Conservation (phyloP, 2,888 invertebrate species). For the Thumatha senex region DNA sequence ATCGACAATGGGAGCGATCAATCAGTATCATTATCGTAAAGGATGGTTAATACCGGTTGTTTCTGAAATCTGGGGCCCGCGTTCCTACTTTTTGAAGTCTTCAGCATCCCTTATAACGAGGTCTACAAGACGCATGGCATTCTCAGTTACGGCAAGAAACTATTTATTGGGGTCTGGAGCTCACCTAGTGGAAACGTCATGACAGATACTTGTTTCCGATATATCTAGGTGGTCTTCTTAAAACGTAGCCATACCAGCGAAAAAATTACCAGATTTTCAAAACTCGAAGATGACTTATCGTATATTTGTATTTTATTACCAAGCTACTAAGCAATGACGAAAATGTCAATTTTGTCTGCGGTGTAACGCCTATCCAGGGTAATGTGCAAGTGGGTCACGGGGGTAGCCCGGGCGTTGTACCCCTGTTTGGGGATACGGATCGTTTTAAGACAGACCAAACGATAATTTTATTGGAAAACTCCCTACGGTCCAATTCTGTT, state of each 20-base stretch:
- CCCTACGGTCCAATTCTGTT: conserved; percentile 35
- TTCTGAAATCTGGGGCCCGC: no score
- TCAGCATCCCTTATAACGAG: no score
- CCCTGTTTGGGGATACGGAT: conserved; percentile 24
- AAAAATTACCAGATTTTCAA: no score
- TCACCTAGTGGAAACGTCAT: no score
- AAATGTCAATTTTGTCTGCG: conserved; percentile 47
- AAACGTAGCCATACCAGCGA: neutral
- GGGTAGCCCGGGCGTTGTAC: conserved; percentile 46
- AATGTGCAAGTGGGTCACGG: conserved; percentile 64
- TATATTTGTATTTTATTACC: conserved; percentile 15
- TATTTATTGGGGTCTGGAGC: no score
- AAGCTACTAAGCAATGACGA: conserved; percentile 39
- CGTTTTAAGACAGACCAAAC: conserved; percentile 37
- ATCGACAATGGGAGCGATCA: conserved; percentile 60
- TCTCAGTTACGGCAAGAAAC: no score
- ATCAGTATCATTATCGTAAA: conserved; percentile 47
- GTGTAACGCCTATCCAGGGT: conserved; percentile 39
- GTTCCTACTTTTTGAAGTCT: no score
- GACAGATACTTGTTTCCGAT: no score
- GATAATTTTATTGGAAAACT: conserved; percentile 51
- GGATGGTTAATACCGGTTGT: no score
- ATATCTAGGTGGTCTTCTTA: neutral
- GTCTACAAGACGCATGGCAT: no score
- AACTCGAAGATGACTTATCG: no score